Conservation (phyloP, 1,140 invertebrate species). For the Venustaconcha ellipsiformis region DNA sequence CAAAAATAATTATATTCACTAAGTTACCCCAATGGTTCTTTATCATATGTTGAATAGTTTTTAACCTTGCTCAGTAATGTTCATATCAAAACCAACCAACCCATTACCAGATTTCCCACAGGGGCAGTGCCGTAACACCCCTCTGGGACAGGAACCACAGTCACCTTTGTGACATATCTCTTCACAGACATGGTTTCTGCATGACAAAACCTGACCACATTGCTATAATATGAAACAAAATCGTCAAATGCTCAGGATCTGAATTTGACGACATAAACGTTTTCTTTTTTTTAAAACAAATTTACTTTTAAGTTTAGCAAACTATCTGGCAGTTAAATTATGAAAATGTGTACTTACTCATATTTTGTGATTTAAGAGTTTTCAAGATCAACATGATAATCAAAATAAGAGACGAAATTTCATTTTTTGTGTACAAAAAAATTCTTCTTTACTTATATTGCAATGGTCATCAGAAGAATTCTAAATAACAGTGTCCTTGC, state of each 20-base stretch:
- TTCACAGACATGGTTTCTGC: slow-evolving; percentile 85
- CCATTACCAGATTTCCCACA: slow-evolving; percentile 67
- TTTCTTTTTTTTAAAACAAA: neutral
- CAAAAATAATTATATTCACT: neutral
- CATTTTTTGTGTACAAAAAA: too few species aligned
- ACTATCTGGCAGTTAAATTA: neutral
- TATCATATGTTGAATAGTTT: neutral
- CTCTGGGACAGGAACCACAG: slow-evolving; percentile 79
- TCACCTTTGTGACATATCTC: slow-evolving; percentile 80
- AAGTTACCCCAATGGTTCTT: neutral
- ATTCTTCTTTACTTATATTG: too few species aligned
- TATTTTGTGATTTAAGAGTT: too few species aligned
- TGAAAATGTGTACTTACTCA: too few species aligned
- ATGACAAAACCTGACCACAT: slow-evolving; percentile 79
- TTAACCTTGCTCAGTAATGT: neutral
- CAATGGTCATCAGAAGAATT: too few species aligned
- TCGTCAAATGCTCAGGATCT: neutral
- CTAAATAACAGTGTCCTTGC: too few species aligned
- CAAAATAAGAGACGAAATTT: too few species aligned
- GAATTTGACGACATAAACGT: neutral
- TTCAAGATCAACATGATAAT: too few species aligned
- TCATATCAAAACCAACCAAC: neutral
- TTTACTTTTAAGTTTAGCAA: neutral
- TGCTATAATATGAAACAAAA: slow-evolving; percentile 68
- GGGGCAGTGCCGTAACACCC: slow-evolving; percentile 62